Evolutionary conservation across 2,797 vertebrate genomes (phyloP).

Genomic region (Oceanodroma leucorhoa): DNA sequence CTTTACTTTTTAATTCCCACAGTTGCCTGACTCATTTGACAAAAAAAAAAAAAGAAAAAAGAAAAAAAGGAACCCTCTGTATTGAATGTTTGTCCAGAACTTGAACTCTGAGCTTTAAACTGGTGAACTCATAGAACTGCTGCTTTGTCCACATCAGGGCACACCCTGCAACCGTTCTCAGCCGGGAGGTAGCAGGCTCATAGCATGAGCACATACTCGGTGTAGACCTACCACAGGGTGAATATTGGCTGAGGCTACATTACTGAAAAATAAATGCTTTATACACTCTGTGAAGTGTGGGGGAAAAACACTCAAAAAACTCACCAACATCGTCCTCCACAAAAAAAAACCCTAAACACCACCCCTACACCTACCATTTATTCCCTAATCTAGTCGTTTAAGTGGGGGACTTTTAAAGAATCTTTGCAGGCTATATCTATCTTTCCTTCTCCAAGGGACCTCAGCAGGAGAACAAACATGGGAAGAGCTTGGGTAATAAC

Average conservation of each 20-base stretch:
- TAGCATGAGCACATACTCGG: neutral
- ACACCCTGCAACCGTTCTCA: neutral
- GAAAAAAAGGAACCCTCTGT: rapidly evolving
- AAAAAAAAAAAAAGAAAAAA: neutral
- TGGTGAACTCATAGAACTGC: neutral
- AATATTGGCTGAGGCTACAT: neutral
- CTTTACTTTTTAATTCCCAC: neutral
- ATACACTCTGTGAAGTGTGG: neutral
- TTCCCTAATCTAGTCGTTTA: neutral
- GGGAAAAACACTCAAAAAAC: rapidly evolving
- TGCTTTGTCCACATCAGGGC: neutral
- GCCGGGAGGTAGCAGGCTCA: neutral
- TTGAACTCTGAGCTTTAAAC: neutral
- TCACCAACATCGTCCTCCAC: rapidly evolving
- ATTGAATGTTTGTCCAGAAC: neutral
- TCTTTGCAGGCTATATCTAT: neutral
- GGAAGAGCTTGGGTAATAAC: neutral
- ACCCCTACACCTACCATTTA: rapidly evolving
- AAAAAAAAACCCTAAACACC: neutral
- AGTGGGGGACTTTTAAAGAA: neutral
- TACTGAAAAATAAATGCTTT: neutral
- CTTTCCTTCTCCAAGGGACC: neutral
- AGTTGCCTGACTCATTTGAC: neutral
- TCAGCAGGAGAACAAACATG: neutral
- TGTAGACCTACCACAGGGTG: neutral